Base-by-base conservation (phyloP, 92 coral and sea anemone genomes). In the Galaxea fascicularis region DNA sequence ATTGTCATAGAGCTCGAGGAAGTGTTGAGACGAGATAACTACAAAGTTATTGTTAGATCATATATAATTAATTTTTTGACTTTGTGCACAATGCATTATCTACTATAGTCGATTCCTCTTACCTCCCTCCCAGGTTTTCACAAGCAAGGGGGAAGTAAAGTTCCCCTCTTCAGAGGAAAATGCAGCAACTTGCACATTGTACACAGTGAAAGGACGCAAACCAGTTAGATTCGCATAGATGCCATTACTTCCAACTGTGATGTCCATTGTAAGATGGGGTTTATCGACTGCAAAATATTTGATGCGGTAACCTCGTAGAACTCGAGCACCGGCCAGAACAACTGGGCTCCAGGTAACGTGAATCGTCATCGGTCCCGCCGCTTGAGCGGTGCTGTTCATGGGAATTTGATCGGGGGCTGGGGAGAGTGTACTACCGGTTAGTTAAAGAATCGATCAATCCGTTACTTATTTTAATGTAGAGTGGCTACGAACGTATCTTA, bases 261-360 rank as follows among this genome's bases (percentile, higher is more conserved):
- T 21, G 56, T 57, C 54, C 54, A 21, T 59, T 1, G 21, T 6
- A 11, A 21, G 54, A n/a, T 25, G 11, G 7, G 87, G 87, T 26
- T 74, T 75, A 35, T 58, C 21, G 15, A 68, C 45, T 15, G 69
- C 83, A 60, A 70, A 66, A 47, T 85, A 86, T 4, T 10, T 3
- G 22, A 90, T 70, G 66, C 90, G 90, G 45, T 90, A 90, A 22
- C 93, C 93, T n/a, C 82, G 90, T 25, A 89, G 25, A 41, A 28
- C 31, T 17, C 84, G 79, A 13, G 71, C 53, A 68, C 69, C 74
- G 12, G 20, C 54, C 85, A 85, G 65, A 16, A 35, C 69, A 73
- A 90, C 71, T 45, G 78, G 78, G 66, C 93, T 86, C 93, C 93
- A 90, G 56, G 75, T 54, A 14, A 90, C 88, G 67, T 74, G 85